Conservation (phyloP, 2,888 invertebrate genomes). For the Chironomus riparius region DNA sequence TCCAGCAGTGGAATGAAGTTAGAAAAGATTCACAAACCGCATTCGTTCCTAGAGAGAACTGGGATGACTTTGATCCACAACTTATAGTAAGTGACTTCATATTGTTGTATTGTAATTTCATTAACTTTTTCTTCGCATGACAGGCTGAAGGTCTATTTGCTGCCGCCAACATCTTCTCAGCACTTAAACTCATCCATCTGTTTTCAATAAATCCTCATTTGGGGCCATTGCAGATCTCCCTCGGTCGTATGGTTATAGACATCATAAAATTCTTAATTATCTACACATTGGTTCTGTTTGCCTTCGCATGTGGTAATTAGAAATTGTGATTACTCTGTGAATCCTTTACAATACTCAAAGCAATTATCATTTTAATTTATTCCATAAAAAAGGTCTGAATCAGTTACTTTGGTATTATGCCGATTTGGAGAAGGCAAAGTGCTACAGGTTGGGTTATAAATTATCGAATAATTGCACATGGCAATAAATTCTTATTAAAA, state of each 20-base stretch:
- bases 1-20: conserved; percentile 66
- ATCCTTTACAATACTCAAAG: too few species aligned
- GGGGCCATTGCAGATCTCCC: conserved; percentile 84
- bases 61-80: conserved; percentile 91
- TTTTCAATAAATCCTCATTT: conserved; percentile 90
- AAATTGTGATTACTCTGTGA: background rate
- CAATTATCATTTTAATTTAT: background rate
- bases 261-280: conserved; percentile 90
- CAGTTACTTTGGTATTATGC: conserved; percentile 93
- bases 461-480: background rate
- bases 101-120: background rate
- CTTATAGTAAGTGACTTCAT: conserved; percentile 47
- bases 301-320: conserved; percentile 78
- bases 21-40: conserved; percentile 56
- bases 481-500: too few species aligned
- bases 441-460: conserved; percentile 45
- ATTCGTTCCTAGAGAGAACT: conserved; percentile 70
- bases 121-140: background rate
- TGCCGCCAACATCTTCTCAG: conserved; percentile 89
- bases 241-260: conserved; percentile 82
- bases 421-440: conserved; percentile 71
- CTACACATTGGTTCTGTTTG: conserved; percentile 77
- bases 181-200: conserved; percentile 81
- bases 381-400: conserved; percentile 53
- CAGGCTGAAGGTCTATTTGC: conserved; percentile 82